Conservation (phyloP, 2,888 invertebrate genomes). For the Lumbricus terrestris region DNA sequence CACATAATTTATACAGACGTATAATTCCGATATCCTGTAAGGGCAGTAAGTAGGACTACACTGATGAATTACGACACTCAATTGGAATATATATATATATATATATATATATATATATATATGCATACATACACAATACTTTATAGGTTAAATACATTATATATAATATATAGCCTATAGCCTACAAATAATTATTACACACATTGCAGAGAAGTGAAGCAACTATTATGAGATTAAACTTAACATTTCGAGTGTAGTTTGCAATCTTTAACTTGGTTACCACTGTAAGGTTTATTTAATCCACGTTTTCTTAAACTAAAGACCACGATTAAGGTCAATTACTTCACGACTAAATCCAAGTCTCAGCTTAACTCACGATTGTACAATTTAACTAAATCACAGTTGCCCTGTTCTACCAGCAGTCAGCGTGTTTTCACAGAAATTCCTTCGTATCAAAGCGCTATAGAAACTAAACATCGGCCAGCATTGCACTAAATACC, state of each 20-base stretch:
- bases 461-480: background rate
- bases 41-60: too few relatives aligned
- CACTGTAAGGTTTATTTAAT: too few relatives aligned
- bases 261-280: background rate
- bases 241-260: too few relatives aligned
- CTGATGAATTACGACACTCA: too few relatives aligned
- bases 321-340: background rate
- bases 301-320: too few relatives aligned
- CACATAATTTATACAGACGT: background rate
- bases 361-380: background rate
- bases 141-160: too few relatives aligned
- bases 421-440: background rate
- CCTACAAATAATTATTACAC: background rate
- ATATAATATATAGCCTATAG: too few relatives aligned
- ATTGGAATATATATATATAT: too few relatives aligned
- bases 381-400: background rate
- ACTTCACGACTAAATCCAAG: background rate
- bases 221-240: too few relatives aligned
- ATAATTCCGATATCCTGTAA: background rate
- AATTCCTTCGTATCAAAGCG: background rate
- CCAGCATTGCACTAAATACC: background rate
- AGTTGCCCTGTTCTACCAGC: background rate
- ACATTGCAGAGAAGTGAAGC: too few relatives aligned
- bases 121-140: too few relatives aligned
- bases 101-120: too few relatives aligned